Evolutionary conservation across 2,113 vertebrate genomes (phyloP).

Genomic region (Notothenia rossii): DNA sequence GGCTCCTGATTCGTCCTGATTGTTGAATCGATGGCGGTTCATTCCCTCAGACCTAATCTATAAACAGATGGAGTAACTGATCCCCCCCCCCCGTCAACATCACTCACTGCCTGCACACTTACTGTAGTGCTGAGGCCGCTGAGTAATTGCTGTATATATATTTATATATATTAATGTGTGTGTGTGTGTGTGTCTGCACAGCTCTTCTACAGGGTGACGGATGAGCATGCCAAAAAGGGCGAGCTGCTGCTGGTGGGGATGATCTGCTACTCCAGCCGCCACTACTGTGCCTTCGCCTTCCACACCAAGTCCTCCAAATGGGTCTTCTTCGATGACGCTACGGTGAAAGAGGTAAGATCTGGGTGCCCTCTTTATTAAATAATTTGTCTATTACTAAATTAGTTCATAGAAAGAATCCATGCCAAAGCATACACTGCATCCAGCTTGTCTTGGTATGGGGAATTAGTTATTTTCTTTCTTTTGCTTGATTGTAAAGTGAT

Average conservation of each 20-base stretch:
- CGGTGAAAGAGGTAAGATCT: conserved; percentile 95
- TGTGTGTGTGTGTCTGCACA: conserved; percentile 63
- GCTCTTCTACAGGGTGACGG: conserved; percentile 96
- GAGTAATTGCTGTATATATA: conserved; percentile 33
- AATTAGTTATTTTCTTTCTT: background rate
- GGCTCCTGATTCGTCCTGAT: conserved; percentile 37
- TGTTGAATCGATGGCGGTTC: conserved; percentile 50
- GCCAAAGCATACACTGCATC: background rate
- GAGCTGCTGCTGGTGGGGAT: conserved; percentile 94
- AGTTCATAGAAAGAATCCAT: background rate
- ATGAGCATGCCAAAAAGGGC: conserved; percentile 93
- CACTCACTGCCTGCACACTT: conserved; percentile 40
- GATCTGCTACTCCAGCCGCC: conserved; percentile 96
- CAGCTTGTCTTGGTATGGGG: background rate
- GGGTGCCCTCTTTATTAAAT: background rate
- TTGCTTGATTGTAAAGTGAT: background rate
- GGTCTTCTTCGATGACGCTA: conserved; percentile 98
- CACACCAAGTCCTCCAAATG: conserved; percentile 97
- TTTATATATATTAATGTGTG: conserved; percentile 18
- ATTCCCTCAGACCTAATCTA: conserved; percentile 54
- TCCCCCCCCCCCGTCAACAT: conserved; percentile 34
- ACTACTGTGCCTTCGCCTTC: conserved; percentile 97
- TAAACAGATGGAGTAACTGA: conserved; percentile 51
- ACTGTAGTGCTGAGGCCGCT: conserved; percentile 11
- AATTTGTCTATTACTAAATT: background rate